Percentiles rank a stretch among this genome's conserved stretches.
phyloP scores from a whole-genome alignment of 2,113 vertebrate genomes.

The Lophura nycthemera region DNA sequence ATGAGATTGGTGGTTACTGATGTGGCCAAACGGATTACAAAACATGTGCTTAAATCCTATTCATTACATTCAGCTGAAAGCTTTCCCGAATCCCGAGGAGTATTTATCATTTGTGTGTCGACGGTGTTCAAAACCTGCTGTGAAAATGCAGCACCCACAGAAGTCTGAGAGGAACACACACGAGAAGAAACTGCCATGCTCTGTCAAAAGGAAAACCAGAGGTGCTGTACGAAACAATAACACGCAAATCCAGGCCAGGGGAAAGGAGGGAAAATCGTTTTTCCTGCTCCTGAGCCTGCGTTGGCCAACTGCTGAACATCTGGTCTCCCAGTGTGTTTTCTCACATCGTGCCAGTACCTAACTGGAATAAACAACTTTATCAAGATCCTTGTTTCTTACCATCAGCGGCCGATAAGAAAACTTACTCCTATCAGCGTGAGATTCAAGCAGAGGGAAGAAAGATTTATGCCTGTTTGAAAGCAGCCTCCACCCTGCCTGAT shows the following conservation, averaged over 20 bases:
- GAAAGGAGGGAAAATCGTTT: constrained; percentile 31
- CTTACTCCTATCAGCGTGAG: constrained; percentile 45
- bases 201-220: neutral
- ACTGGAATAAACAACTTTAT: constrained; percentile 69
- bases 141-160: neutral
- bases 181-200: neutral
- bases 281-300: neutral
- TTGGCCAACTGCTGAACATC: constrained; percentile 40
- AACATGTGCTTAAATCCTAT: neutral
- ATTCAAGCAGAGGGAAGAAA: constrained; percentile 24
- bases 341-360: constrained; percentile 54
- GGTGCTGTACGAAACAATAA: constrained; percentile 39
- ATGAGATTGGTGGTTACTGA: neutral
- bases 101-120: neutral
- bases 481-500: constrained; percentile 43
- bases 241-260: constrained; percentile 8
- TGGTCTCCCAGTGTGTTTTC: constrained; percentile 47
- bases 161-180: neutral
- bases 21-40: neutral
- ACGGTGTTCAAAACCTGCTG: neutral
- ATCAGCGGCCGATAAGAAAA: constrained; percentile 53
- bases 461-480: constrained; percentile 32
- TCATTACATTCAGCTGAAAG: fast-evolving
- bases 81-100: neutral
- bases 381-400: constrained; percentile 46